phyloP scores from a whole-genome alignment of 92 coral and sea anemone genomes.

The Nematostella vectensis region DNA sequence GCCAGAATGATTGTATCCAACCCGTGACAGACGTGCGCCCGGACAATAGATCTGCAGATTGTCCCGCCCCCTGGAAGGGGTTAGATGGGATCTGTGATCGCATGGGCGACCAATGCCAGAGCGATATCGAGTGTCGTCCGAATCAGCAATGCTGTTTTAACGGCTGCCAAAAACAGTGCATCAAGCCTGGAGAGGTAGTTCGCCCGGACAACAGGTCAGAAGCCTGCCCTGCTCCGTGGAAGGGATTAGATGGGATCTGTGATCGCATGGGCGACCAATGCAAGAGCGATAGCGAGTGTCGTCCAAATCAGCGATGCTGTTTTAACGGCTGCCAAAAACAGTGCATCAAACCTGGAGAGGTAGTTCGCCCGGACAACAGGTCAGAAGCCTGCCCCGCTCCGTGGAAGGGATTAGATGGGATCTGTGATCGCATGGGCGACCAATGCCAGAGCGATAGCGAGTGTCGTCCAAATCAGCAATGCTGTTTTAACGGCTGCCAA shows the following conservation, averaged over 20 bases:
- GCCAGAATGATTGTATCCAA: conserved; percentile 65
- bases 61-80: conserved; percentile 69
- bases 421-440: conserved; percentile 56
- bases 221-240: conserved; percentile 26
- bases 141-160: conserved; percentile 50
- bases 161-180: conserved; percentile 74
- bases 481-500: conserved; percentile 76
- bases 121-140: conserved; percentile 37
- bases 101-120: conserved; percentile 40
- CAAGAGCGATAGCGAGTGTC: conserved; percentile 33
- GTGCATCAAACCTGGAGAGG: conserved; percentile 28
- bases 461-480: conserved; percentile 32
- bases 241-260: conserved; percentile 41
- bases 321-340: conserved; percentile 67
- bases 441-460: conserved; percentile 37
- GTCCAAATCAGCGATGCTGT: conserved; percentile 41
- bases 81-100: conserved; percentile 40
- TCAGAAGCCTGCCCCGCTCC: conserved; percentile 57
- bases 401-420: conserved; percentile 49
- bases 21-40: neutral
- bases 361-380: conserved; percentile 5
- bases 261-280: conserved; percentile 51
- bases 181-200: conserved; percentile 16
- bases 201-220: conserved; percentile 5
- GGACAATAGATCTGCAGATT: conserved; percentile 33